Base-by-base conservation (phyloP, 2,113 vertebrate species). In the Carassius gibelio region DNA sequence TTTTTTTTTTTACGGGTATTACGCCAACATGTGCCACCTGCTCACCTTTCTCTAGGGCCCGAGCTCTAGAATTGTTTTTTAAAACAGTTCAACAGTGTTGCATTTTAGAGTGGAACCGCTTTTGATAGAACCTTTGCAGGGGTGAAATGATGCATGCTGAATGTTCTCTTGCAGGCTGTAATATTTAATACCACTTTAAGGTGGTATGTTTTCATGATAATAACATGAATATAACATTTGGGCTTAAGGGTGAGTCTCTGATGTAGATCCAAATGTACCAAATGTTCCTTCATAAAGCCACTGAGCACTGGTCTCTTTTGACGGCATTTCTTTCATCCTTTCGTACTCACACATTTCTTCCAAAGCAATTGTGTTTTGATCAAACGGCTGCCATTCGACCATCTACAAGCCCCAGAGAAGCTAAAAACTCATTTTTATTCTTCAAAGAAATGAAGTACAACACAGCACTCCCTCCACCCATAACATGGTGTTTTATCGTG, bases 321-420 rank as follows among this genome's bases (percentile, higher is more conserved):
- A 21, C 21, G 11, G 11, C 34, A 13, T 74, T 77, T 82, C 62
- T 52, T 75, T 84, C 83, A 82, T 85, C 71, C 78, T 88, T 82
- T 62, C 14, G n/a, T 82, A 83, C 79, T 88, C 68, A 79, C 75
- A 68, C 74, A 26, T 71, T 66, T 15, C 80, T 34, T 52, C 55
- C 48, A 61, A 83, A 82, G 66, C 80, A 85, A 79, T 80, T 72
- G 83, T 78, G 79, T 85, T 82, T 85, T 82, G 75, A 83, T 83
- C 75, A 86, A 80, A 85, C 38, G 30, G 52, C 36, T 10, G 38
- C 30, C 21, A 17, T 59, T 83, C 26, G 15, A 26, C 55, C 82
- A 48, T 84, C 78, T 50, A 30, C 50, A 34, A 85, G 71, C 64
- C 72, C 64, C 64, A 74, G 87, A 79, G 84, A 80, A 62, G 79